A percentile compares a stretch with the other conserved stretches of the same genome.
Evolutionary conservation across 2,888 invertebrate genomes (phyloP).

Genomic region (Conops quadrifasciatus): DNA sequence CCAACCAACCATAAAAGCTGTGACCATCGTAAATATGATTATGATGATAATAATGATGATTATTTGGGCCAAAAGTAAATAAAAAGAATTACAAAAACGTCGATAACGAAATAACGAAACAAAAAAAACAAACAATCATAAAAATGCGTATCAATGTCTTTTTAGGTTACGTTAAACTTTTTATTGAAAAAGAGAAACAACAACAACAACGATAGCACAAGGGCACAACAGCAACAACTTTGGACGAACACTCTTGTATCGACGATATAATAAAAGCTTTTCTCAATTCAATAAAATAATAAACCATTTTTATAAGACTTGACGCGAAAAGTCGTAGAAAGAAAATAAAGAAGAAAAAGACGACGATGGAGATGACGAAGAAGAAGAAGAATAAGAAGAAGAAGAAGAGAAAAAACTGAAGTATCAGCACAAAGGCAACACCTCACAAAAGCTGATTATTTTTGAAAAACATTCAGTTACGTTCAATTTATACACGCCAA

Average conservation of each 20-base stretch:
- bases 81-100: too few relatives aligned
- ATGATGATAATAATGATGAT: too few relatives aligned
- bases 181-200: slow-evolving; percentile 17
- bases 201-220: slow-evolving; percentile 4
- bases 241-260: neutral
- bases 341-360: neutral
- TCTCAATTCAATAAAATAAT: neutral
- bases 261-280: slow-evolving; percentile 3
- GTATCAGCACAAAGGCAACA: neutral
- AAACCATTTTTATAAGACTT: slow-evolving; percentile 2
- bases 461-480: neutral
- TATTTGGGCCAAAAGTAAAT: too few relatives aligned
- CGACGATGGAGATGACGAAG: too few relatives aligned
- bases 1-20: too few relatives aligned
- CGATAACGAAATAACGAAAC: slow-evolving; percentile 3
- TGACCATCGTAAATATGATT: too few relatives aligned
- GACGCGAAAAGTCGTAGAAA: neutral
- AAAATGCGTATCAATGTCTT: slow-evolving; percentile 38
- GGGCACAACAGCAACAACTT: neutral
- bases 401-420: neutral
- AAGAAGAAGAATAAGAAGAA: too few relatives aligned
- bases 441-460: neutral
- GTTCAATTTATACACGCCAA: neutral
- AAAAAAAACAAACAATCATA: slow-evolving; percentile 13
- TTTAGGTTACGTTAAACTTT: slow-evolving; percentile 37